Evolutionary conservation across 1,140 invertebrate genomes (phyloP).

Genomic region (Geopemphigus sp.): DNA sequence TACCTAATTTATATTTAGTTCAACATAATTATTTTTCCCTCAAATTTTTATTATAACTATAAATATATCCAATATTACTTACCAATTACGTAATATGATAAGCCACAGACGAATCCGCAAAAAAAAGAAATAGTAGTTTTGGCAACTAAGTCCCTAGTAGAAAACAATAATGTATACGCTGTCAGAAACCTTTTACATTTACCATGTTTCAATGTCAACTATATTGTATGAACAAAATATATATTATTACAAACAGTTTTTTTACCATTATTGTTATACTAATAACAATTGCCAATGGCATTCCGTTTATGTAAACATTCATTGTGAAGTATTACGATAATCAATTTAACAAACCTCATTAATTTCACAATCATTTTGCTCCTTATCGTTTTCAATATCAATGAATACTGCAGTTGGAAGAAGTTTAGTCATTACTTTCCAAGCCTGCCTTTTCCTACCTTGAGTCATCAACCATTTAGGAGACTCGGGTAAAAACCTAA

Average conservation of each 20-base stretch:
- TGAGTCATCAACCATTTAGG: constrained; percentile 58
- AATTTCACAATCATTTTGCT: background rate
- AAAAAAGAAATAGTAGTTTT: constrained; percentile 23
- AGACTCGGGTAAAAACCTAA: constrained; percentile 59
- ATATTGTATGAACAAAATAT: constrained; percentile 16
- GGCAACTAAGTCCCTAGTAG: constrained; percentile 7
- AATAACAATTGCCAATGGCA: background rate
- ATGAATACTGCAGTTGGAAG: constrained; percentile 15
- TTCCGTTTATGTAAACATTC: too few relatives aligned
- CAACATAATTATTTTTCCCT: too few relatives aligned
- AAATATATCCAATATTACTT: background rate
- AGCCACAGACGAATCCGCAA: constrained; percentile 28
- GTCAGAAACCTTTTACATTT: constrained; percentile 5
- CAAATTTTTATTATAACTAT: too few relatives aligned
- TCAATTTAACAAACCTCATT: constrained; percentile 3
- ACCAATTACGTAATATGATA: constrained; percentile 45
- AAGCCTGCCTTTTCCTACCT: constrained; percentile 55
- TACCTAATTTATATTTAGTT: too few relatives aligned
- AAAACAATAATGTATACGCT: constrained; percentile 18
- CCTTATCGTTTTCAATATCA: background rate
- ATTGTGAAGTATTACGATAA: background rate
- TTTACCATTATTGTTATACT: background rate
- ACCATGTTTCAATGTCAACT: background rate
- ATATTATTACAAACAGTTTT: background rate
- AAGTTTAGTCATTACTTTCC: constrained; percentile 53